These are phyloP conservation scores for Nemopilema nomurai DNA, from an alignment of 30 jellyfish, hydroid and myxozoan genomes.

Conservation along the genomic window DNA sequence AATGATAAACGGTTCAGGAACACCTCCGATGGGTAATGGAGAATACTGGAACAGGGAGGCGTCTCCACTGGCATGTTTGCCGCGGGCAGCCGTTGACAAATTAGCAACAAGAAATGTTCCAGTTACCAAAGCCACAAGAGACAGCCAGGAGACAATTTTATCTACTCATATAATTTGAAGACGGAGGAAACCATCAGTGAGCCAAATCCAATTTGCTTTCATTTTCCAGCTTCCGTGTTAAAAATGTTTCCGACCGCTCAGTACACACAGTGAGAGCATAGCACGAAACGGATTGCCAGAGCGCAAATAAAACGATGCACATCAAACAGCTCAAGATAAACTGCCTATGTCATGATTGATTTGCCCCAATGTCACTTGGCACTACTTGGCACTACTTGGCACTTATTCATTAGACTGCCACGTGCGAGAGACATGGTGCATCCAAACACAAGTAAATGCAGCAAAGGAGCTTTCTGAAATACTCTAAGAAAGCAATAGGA, in stretches of 20 bases:
- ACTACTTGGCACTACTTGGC: too few relatives aligned
- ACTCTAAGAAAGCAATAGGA: too few relatives aligned
- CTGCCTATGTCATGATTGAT: too few relatives aligned
- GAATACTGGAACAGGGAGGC: not conserved
- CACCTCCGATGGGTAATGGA: not conserved
- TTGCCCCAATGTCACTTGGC: too few relatives aligned
- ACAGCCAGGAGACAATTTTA: not conserved
- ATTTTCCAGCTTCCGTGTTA: not conserved
- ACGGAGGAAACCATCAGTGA: slow-evolving; percentile 14
- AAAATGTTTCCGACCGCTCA: not conserved
- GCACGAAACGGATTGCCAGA: not conserved
- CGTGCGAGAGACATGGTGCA: too few relatives aligned
- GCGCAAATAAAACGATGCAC: not conserved
- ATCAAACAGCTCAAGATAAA: not conserved
- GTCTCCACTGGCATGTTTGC: not conserved
- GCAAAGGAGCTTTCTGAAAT: too few relatives aligned
- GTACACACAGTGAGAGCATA: too few relatives aligned
- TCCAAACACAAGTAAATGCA: too few relatives aligned
- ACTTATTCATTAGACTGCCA: too few relatives aligned
- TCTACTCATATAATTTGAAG: not conserved
- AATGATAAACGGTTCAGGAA: not conserved
- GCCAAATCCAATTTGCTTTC: slow-evolving; percentile 4
- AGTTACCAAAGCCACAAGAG: slow-evolving; percentile 16
- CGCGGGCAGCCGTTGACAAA: not conserved
- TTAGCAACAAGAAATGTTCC: not conserved